Evolutionary conservation across 2,113 vertebrate genomes (phyloP).

Genomic region (Colaptes auratus): DNA sequence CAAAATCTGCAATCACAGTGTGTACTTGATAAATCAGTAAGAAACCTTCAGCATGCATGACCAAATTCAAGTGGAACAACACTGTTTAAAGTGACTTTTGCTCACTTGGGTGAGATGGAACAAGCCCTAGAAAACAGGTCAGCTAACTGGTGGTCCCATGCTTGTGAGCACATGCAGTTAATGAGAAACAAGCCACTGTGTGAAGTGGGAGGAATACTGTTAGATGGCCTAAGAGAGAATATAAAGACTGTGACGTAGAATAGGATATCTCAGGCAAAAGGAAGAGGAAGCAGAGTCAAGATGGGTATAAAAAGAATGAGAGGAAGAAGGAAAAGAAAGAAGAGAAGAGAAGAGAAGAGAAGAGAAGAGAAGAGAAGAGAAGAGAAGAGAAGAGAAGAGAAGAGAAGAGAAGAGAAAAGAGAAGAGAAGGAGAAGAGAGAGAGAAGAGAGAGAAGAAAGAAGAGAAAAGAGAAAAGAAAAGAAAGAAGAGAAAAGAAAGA

Average conservation of each 20-base stretch:
- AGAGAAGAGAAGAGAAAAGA: no score
- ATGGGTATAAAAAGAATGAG: background rate
- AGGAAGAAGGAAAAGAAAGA: background rate
- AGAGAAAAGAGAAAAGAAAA: no score
- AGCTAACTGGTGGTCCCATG: fast-evolving
- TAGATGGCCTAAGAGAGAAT: background rate
- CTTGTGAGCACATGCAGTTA: fast-evolving
- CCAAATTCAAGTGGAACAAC: background rate
- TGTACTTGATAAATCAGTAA: background rate
- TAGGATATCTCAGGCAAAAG: background rate
- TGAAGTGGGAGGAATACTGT: background rate
- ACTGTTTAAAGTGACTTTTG: background rate
- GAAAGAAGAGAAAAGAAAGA: no score
- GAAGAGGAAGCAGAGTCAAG: slow-evolving; percentile 14
- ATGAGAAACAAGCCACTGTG: background rate
- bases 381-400: no score
- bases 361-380: no score
- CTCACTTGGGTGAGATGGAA: background rate
- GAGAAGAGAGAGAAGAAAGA: no score
- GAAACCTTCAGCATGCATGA: background rate
- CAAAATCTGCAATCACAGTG: background rate
- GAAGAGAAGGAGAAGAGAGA: no score
- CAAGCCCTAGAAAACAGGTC: background rate
- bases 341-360: no score
- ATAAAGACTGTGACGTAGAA: background rate